Conservation (phyloP, 2,888 invertebrate genomes). For the Leptinotarsa peninsularis region DNA sequence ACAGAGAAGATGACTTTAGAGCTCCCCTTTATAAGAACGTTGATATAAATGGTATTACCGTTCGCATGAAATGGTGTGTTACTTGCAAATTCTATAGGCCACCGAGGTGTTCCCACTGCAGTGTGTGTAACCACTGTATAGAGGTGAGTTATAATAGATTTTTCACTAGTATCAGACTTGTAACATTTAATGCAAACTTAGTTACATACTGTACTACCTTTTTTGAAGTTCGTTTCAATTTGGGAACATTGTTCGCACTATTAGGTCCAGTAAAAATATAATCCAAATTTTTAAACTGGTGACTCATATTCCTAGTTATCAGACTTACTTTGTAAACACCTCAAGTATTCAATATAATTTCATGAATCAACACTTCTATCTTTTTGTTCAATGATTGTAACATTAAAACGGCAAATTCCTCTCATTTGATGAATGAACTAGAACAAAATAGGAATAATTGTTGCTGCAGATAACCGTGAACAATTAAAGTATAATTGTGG, state of each 20-base stretch:
- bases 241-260: too few relatives aligned
- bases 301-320: not conserved
- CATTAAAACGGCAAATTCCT: not conserved
- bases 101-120: constrained; percentile 98
- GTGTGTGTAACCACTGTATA: constrained; percentile 98
- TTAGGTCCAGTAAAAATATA: not conserved
- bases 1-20: constrained; percentile 96
- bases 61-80: constrained; percentile 99
- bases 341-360: not conserved
- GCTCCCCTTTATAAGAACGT: constrained; percentile 97
- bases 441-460: constrained; percentile 5
- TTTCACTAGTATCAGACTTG: not conserved
- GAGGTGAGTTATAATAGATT: constrained; percentile 73
- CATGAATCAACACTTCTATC: not conserved
- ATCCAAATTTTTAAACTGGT: not conserved
- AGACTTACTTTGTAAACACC: not conserved
- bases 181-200: not conserved
- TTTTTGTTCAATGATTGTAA: not conserved
- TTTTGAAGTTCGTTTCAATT: too few relatives aligned
- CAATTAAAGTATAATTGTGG: constrained; percentile 24
- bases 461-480: constrained; percentile 21
- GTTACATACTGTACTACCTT: not conserved
- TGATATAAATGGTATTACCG: constrained; percentile 97
- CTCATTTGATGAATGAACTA: constrained; percentile 9
- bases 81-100: constrained; percentile 99